Evolutionary conservation across 2,113 vertebrate genomes (phyloP).

Genomic region (Etia nguti): DNA sequence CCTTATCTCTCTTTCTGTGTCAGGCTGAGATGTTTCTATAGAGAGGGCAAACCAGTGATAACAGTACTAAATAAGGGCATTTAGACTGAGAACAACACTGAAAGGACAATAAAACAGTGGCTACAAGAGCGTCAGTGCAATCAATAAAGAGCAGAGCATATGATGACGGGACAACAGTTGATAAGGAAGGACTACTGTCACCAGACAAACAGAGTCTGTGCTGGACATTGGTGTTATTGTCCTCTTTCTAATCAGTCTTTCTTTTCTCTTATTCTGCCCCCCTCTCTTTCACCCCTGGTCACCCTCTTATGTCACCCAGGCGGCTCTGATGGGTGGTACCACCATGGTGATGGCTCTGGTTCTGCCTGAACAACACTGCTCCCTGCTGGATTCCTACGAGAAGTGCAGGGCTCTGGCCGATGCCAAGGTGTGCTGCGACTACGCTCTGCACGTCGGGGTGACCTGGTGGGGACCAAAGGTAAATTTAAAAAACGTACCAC

Average conservation of each 20-base stretch:
- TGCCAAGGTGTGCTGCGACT: slow-evolving; percentile 94
- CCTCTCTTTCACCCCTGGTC: neutral
- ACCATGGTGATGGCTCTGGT: slow-evolving; percentile 91
- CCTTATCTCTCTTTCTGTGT: neutral
- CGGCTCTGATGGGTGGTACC: slow-evolving; percentile 91
- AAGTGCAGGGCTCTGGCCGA: slow-evolving; percentile 84
- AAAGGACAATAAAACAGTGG: neutral
- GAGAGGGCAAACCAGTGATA: neutral
- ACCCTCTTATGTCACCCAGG: slow-evolving; percentile 64
- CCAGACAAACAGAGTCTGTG: neutral
- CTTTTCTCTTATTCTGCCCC: neutral
- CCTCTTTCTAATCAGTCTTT: slow-evolving; percentile 5
- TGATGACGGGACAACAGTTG: slow-evolving; percentile 5
- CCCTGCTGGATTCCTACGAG: slow-evolving; percentile 90
- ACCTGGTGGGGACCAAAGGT: slow-evolving; percentile 98
- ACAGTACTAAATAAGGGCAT: neutral
- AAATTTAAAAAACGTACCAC: neutral
- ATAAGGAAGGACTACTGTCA: slow-evolving; percentile 12
- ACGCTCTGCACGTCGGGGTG: slow-evolving; percentile 89
- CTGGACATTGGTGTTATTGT: slow-evolving; percentile 34
- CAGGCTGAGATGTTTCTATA: neutral
- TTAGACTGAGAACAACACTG: neutral
- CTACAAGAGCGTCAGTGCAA: neutral
- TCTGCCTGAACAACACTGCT: slow-evolving; percentile 90
- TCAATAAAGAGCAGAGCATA: neutral